Base-by-base conservation (phyloP, 2,113 vertebrate genomes). In the Mus pahari region DNA sequence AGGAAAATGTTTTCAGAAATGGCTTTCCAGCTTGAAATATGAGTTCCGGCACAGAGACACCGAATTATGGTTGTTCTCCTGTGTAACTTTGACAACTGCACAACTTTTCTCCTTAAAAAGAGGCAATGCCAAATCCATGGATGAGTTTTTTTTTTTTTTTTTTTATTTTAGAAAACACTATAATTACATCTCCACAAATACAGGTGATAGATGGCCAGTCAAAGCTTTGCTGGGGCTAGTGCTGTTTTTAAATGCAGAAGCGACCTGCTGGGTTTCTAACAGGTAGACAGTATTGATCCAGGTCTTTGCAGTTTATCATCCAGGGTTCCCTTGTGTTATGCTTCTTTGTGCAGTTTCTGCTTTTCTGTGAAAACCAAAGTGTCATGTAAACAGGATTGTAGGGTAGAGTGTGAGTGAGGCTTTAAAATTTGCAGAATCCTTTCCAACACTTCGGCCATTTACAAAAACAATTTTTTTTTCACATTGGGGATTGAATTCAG, bases 1-100 rank as follows among this genome's bases (percentile, higher is more conserved):
- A 91, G 12, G 87, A 81, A 62, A 90, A 75, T 77, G 96, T 96
- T 97, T 96, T 96, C 94, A 94, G 93, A 96, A 94, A 93, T 86
- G 26, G 58, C n/a, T 96, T 96, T 94, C 93, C 33, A 93, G 31
- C 84, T 92, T 78, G 64, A 94, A 94, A 96, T 48, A 74, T 20
- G 39, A 77, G 50, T 96, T 94, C 12, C 28, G 24, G 12, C 70
- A 77, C n/a, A 86, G 89, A 92, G 70, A 94, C 7, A 14, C 66
- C 81, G 22, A 12, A 88, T 81, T 70, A 83, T 55, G 87, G 60
- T 87, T 75, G 4, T 86, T 86, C 73, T 84, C 39, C 66, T 95
- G 11, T 95, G 28, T 93, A 60, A 71, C 45, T 82, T 91, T 73
- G 50, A 58, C 16, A 70, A 53, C n/a, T 50, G 14, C 13, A 2